Percentiles rank a stretch among this genome's conserved stretches.
phyloP scores from a whole-genome alignment of 2,113 vertebrate species.

The Onychostoma macrolepis region DNA sequence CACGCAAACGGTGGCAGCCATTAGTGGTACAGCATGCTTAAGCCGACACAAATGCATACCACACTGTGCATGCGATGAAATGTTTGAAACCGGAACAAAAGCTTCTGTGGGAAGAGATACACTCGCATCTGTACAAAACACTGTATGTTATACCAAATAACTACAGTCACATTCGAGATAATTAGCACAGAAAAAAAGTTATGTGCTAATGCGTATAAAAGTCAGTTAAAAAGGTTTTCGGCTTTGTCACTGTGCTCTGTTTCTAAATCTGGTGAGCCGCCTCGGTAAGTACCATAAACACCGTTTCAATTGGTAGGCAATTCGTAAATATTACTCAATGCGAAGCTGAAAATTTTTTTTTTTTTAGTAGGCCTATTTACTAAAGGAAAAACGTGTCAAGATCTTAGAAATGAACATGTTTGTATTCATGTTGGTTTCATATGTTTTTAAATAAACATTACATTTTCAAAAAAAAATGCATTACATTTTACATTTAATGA shows the following conservation, averaged over 20 bases:
- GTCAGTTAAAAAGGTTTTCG: background rate
- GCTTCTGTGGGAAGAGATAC: conserved; percentile 19
- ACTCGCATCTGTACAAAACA: conserved; percentile 32
- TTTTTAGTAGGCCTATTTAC: background rate
- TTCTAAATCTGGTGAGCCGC: background rate
- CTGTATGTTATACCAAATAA: background rate
- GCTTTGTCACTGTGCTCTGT: background rate
- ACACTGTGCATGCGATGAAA: conserved; percentile 39
- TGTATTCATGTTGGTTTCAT: too few relatives aligned
- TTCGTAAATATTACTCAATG: background rate
- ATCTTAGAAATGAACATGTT: background rate
- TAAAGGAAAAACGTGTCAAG: background rate
- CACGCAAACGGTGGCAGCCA: conserved; percentile 42
- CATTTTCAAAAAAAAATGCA: too few relatives aligned
- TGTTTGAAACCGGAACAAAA: conserved; percentile 25
- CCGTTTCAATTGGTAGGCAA: background rate
- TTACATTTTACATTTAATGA: background rate
- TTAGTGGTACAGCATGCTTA: conserved; percentile 26
- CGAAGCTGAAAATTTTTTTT: background rate
- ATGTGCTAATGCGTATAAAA: background rate
- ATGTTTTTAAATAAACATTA: too few relatives aligned
- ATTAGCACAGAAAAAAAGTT: conserved; percentile 6
- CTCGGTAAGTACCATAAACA: background rate
- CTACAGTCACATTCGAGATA: background rate
- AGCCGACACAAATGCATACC: conserved; percentile 41